A percentile compares a stretch with the other conserved stretches of the same genome.
phyloP scores from a whole-genome alignment of 2,113 vertebrate genomes.

The Neodon shergylaensis region DNA sequence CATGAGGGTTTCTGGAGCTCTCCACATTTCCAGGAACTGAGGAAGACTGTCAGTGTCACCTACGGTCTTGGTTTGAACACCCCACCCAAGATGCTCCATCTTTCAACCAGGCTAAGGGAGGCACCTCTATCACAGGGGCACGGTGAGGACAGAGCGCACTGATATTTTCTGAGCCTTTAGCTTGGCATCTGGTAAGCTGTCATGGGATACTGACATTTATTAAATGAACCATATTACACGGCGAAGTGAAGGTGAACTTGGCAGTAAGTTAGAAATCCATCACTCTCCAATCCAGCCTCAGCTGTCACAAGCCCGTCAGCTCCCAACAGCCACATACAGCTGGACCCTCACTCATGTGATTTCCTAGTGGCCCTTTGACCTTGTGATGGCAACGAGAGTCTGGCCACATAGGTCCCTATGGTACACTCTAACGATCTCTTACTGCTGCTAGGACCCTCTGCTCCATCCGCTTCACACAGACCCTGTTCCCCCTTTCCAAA shows the following conservation, averaged over 20 bases:
- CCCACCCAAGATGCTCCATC: neutral
- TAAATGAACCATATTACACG: neutral
- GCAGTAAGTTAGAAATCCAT: neutral
- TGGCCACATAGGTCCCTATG: neutral
- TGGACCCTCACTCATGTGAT: neutral
- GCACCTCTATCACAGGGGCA: neutral
- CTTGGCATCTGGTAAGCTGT: neutral
- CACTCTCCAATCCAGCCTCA: neutral
- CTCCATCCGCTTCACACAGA: neutral
- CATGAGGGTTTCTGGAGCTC: neutral
- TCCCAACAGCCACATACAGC: neutral
- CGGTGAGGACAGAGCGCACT: neutral
- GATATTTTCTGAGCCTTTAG: neutral
- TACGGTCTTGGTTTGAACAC: neutral
- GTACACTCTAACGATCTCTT: too few relatives aligned
- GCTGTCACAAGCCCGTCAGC: neutral
- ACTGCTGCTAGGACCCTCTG: neutral
- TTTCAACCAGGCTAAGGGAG: neutral
- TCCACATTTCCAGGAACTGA: neutral
- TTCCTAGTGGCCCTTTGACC: neutral
- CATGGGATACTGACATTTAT: neutral
- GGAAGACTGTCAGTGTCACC: neutral
- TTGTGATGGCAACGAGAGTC: neutral
- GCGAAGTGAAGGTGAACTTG: neutral
- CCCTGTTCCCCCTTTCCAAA: neutral